Evolutionary conservation across 2,888 invertebrate genomes (phyloP).

Genomic region (Andrena praecox): DNA sequence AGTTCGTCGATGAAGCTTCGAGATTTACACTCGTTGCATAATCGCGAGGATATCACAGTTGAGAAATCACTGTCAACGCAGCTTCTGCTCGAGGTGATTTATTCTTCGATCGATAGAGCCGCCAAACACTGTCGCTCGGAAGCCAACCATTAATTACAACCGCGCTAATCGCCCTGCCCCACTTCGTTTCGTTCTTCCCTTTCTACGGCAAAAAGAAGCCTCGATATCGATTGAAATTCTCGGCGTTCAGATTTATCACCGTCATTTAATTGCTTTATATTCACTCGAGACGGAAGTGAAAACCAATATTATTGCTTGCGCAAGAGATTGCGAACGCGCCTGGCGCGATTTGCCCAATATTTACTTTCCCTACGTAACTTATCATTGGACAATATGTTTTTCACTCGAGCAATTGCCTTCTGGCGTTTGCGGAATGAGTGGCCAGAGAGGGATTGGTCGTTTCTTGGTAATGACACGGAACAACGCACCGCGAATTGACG

Average conservation of each 20-base stretch:
- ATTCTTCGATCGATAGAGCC: slow-evolving; percentile 11
- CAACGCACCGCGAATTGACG: neutral
- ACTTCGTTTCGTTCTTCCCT: neutral
- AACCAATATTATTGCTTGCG: slow-evolving; percentile 40
- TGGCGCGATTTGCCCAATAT: slow-evolving; percentile 31
- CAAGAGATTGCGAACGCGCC: slow-evolving; percentile 21
- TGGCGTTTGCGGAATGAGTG: neutral
- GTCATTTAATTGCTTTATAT: neutral
- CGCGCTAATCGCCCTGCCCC: neutral
- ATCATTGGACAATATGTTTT: neutral
- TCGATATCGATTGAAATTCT: slow-evolving; percentile 1
- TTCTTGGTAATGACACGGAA: neutral
- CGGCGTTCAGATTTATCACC: neutral
- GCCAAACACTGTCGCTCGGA: neutral
- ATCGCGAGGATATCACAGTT: slow-evolving; percentile 21
- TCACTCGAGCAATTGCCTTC: neutral
- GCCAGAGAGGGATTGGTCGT: neutral
- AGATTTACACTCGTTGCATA: slow-evolving; percentile 21
- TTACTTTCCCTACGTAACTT: slow-evolving; percentile 30
- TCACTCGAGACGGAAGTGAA: slow-evolving; percentile 26
- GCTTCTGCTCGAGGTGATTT: slow-evolving; percentile 8
- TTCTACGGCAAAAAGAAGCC: neutral
- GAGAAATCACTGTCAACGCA: slow-evolving; percentile 19
- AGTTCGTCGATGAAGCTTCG: slow-evolving; percentile 28
- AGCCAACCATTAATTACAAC: neutral